phyloP scores from a whole-genome alignment of 2,888 invertebrate species.

The Andrena marginata region DNA sequence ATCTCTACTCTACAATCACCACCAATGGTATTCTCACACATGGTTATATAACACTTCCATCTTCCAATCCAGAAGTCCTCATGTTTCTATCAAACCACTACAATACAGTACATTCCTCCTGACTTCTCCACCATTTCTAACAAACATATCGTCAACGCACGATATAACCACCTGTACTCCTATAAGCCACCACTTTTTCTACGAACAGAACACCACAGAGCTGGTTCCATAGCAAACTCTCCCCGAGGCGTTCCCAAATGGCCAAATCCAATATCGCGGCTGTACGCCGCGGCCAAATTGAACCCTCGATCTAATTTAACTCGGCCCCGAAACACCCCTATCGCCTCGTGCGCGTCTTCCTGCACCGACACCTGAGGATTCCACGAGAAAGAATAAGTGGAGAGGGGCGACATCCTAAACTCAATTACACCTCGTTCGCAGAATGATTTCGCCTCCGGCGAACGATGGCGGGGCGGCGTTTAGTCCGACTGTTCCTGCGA shows the following conservation, averaged over 20 bases:
- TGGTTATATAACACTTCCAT: too few relatives aligned
- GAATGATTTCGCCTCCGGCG: conserved; percentile 28
- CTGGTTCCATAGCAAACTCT: background rate
- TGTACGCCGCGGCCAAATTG: conserved; percentile 35
- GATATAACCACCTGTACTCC: background rate
- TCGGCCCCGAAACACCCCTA: conserved; percentile 30
- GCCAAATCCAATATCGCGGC: conserved; percentile 50
- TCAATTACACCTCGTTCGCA: conserved; percentile 25
- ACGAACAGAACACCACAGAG: background rate
- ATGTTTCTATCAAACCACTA: background rate
- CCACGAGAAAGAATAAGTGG: conserved; percentile 18
- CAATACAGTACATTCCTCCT: background rate
- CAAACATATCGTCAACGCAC: background rate
- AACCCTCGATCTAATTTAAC: conserved; percentile 54
- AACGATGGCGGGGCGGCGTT: conserved; percentile 47
- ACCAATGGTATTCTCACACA: too few relatives aligned
- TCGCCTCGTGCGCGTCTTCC: conserved; percentile 7
- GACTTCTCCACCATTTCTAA: background rate
- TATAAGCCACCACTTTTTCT: background rate
- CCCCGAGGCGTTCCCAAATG: conserved; percentile 6
- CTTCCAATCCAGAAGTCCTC: too few relatives aligned
- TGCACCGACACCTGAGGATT: conserved; percentile 58
- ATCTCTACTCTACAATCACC: too few relatives aligned
- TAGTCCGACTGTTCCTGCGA: conserved; percentile 71
- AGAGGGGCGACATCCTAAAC: conserved; percentile 3